phyloP scores from a whole-genome alignment of 2,888 invertebrate genomes.

The Dione juno region DNA sequence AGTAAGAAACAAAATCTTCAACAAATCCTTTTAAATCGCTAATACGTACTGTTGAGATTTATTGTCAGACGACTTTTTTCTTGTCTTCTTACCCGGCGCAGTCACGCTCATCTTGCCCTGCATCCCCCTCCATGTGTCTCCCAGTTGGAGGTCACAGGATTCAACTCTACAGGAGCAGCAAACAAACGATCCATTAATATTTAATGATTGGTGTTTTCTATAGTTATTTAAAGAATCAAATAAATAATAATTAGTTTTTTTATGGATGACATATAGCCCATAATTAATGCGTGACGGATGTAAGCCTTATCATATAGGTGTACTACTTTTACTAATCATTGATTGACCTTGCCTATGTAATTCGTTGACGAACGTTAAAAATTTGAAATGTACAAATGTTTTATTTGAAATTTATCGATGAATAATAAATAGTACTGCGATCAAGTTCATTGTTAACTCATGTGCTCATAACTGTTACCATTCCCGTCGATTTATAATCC shows the following conservation, averaged over 20 bases:
- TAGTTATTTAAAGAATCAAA: slow-evolving; percentile 7
- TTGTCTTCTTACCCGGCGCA: slow-evolving; percentile 86
- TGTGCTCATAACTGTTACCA: slow-evolving; percentile 4
- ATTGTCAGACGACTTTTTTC: slow-evolving; percentile 87
- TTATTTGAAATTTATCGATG: slow-evolving; percentile 7
- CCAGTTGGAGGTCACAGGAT: slow-evolving; percentile 92
- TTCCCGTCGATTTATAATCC: background rate
- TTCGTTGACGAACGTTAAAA: background rate
- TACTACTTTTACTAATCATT: slow-evolving; percentile 16
- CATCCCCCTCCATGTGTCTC: slow-evolving; percentile 89
- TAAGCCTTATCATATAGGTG: background rate
- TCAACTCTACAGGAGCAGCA: slow-evolving; percentile 89
- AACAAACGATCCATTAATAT: slow-evolving; percentile 77
- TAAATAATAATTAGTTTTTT: background rate
- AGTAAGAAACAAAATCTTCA: slow-evolving; percentile 44
- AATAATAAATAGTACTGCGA: slow-evolving; percentile 11
- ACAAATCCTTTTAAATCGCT: slow-evolving; percentile 66
- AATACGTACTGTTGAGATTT: slow-evolving; percentile 86
- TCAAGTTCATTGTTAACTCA: slow-evolving; percentile 9
- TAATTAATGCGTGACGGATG: slow-evolving; percentile 12
- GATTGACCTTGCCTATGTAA: slow-evolving; percentile 25
- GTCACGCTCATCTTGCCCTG: slow-evolving; percentile 94
- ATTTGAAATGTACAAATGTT: background rate
- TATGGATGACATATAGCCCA: slow-evolving; percentile 3
- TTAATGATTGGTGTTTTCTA: slow-evolving; percentile 45